Conservation (phyloP, 2,113 vertebrate genomes). For the Passer montanus region DNA sequence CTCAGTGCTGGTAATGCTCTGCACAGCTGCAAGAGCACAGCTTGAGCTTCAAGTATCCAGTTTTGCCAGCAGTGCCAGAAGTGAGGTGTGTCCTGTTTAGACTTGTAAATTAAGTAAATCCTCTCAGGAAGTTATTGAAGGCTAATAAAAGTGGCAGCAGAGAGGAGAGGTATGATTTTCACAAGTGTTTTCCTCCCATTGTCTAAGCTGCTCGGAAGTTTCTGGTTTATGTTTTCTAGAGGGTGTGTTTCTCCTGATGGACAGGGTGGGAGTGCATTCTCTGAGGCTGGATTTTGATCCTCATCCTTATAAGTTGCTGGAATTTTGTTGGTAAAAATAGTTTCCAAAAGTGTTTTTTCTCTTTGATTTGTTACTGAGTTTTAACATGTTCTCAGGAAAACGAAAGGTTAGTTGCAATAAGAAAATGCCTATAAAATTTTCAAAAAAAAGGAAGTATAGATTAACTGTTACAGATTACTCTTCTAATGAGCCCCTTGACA, state of each 20-base stretch:
- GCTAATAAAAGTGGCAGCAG: neutral
- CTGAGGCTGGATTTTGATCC: neutral
- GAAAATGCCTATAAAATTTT: neutral
- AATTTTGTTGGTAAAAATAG: neutral
- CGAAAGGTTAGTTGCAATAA: neutral
- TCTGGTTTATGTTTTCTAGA: neutral
- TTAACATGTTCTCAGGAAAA: neutral
- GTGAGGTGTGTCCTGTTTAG: slow-evolving; percentile 10
- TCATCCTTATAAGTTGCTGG: neutral
- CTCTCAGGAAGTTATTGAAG: neutral
- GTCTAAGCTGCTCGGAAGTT: neutral
- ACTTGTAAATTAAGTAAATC: slow-evolving; percentile 11
- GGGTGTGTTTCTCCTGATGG: neutral
- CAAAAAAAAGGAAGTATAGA: neutral
- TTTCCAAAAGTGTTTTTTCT: neutral
- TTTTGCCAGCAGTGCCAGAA: neutral
- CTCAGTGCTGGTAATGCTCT: neutral
- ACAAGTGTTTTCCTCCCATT: neutral
- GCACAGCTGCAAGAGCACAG: neutral
- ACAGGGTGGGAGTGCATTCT: neutral
- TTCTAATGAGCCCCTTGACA: neutral
- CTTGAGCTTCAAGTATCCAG: neutral
- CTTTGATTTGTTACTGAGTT: neutral
- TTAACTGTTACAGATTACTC: neutral
- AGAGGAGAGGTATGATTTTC: neutral